phyloP scores from a whole-genome alignment of 2,113 vertebrate genomes.

The Thalassarche chlororhynchos region DNA sequence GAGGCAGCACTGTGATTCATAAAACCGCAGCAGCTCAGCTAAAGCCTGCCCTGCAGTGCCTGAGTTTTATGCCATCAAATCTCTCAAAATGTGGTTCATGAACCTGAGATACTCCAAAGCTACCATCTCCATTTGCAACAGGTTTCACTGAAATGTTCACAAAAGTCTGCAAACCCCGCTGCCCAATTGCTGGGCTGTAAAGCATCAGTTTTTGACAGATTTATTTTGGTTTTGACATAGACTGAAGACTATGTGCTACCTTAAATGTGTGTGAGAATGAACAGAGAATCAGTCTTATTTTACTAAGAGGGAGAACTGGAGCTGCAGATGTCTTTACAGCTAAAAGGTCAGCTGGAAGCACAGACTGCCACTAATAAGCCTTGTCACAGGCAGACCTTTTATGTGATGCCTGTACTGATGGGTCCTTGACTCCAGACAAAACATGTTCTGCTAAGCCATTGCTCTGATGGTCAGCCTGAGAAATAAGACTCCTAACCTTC shows the following conservation, averaged over 20 bases:
- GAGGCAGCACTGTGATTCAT: conserved; percentile 18
- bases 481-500: not conserved
- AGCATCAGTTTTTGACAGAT: not conserved
- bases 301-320: not conserved
- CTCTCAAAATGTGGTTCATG: not conserved
- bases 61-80: not conserved
- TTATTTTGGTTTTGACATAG: not conserved
- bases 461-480: not conserved
- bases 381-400: not conserved
- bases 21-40: not conserved
- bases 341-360: not conserved
- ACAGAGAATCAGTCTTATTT: not conserved
- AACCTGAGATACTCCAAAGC: not conserved
- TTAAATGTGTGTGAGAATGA: not conserved
- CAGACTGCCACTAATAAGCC: not conserved
- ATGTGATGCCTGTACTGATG: not conserved
- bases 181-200: not conserved
- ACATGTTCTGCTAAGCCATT: not conserved
- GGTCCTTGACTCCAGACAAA: not conserved
- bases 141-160: not conserved
- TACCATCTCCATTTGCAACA: not conserved
- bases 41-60: not conserved
- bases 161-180: not conserved
- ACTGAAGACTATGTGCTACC: not conserved
- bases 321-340: not conserved